These are phyloP conservation scores for Perizoma flavofasciatum DNA, from an alignment of 2,888 invertebrate genomes.

Conservation along the genomic window DNA sequence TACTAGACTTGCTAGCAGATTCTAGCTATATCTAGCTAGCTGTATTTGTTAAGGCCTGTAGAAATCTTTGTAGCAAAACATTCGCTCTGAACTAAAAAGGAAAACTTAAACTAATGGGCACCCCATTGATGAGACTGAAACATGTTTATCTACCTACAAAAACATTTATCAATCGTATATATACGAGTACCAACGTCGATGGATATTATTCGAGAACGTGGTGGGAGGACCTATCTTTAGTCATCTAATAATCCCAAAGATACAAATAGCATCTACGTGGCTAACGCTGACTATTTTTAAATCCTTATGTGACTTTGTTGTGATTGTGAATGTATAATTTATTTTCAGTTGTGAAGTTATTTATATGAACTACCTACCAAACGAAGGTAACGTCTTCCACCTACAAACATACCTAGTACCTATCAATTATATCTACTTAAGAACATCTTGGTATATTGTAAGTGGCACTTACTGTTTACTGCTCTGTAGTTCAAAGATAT, in stretches of 20 bases:
- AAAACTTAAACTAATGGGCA: slow-evolving; percentile 42
- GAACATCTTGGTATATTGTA: no score
- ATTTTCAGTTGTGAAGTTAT: slow-evolving; percentile 16
- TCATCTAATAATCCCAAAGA: slow-evolving; percentile 10
- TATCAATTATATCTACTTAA: no score
- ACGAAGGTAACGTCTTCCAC: no score
- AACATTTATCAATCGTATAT: slow-evolving; percentile 42
- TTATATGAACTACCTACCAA: no score
- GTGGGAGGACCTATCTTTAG: slow-evolving; percentile 25
- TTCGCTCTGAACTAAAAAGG: background rate
- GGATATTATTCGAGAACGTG: slow-evolving; percentile 53
- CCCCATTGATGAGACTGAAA: slow-evolving; percentile 42
- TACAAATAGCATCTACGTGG: slow-evolving; percentile 8
- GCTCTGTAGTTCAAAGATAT: no score
- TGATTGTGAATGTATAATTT: slow-evolving; percentile 11
- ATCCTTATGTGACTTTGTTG: slow-evolving; percentile 3
- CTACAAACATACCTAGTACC: no score
- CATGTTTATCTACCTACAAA: slow-evolving; percentile 33
- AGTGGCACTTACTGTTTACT: no score
- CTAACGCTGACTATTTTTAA: slow-evolving; percentile 21
- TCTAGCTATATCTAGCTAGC: no score
- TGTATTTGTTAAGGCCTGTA: no score
- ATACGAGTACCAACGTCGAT: slow-evolving; percentile 32
- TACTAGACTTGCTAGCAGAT: no score
- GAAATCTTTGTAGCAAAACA: no score